Base-by-base conservation (phyloP, 2,113 vertebrate genomes). In the Muntiacus reevesi region DNA sequence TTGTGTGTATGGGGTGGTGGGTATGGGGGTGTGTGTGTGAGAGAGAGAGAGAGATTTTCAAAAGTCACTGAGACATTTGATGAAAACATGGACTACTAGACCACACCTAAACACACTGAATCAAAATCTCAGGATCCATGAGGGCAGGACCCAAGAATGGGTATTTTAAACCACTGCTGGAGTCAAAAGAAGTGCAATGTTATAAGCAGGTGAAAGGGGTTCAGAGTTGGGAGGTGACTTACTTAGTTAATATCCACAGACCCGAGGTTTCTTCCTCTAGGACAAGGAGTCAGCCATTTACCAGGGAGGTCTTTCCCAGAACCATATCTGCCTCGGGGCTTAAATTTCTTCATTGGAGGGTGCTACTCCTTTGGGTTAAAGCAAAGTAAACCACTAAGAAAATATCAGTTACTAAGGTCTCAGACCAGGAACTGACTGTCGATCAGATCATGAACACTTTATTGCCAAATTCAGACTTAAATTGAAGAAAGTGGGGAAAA, bases 321-420 rank as follows among this genome's bases (percentile, higher is more conserved):
- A 60, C 33, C 30, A 12, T 33, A 6, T 25, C 64, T 36, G n/a
- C n/a, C 40, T 5, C 1, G 0, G 30, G 2, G 25, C n/a, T 27
- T 47, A 27, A 19, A 54, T 59, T 45, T 60, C 36, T 14, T 82
- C 89, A 54, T 19, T 40, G 23, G 30, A 67, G 50, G 76, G 28
- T 36, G 55, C 36, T n/a, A 12, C 47, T 55, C 43, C 60, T 27
- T 82, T 25, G 60, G 28, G 28, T 91, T 64, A 93, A 89, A 92
- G 43, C 57, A 79, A 71, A 23, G 67, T 36, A 36, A 94, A 60
- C n/a, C 27, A 40, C 79, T 60, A 94, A 54, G n/a, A 28, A 45
- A 85, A 2, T 5, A 21, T 55, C 45, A n/a, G 57, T 67, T 47
- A 87, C 57, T 71, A 78, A 27, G 5, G 40, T 30, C 4, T 36